Evolutionary conservation across 1,140 invertebrate genomes (phyloP).

Genomic region (Maniola jurtina): DNA sequence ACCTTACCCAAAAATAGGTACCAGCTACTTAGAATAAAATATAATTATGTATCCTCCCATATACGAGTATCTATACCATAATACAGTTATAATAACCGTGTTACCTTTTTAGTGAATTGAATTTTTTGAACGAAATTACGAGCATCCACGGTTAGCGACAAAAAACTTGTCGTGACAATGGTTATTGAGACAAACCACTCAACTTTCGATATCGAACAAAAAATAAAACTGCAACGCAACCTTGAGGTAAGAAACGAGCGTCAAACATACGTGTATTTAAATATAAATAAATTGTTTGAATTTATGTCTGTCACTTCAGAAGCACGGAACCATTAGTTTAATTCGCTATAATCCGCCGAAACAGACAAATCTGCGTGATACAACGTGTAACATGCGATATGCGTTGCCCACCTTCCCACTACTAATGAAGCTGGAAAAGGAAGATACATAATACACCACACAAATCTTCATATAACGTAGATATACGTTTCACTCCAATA

Average conservation of each 20-base stretch:
- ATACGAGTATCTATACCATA: not conserved
- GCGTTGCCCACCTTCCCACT: too few species aligned
- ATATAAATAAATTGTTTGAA: not conserved
- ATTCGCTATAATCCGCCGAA: too few species aligned
- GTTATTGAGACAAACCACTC: constrained; percentile 12
- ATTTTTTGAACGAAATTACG: not conserved
- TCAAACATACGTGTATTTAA: not conserved
- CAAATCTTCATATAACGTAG: too few species aligned
- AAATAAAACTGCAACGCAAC: constrained; percentile 11
- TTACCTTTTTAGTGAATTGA: constrained; percentile 1
- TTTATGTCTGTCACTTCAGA: not conserved
- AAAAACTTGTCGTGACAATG: constrained; percentile 12
- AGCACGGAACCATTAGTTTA: too few species aligned
- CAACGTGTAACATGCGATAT: too few species aligned
- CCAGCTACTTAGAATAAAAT: too few species aligned
- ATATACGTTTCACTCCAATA: too few species aligned
- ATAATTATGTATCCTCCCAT: too few species aligned
- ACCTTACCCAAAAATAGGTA: too few species aligned
- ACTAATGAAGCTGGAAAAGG: too few species aligned
- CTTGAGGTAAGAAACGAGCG: constrained; percentile 8
- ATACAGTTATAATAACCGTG: not conserved
- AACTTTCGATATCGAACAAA: constrained; percentile 10
- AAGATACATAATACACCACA: too few species aligned
- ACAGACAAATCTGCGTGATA: too few species aligned
- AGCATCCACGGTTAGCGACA: not conserved